These are phyloP conservation scores for Brachypodius melanocephalos DNA, from an alignment of 2,113 vertebrate genomes.

Conservation along the genomic window DNA sequence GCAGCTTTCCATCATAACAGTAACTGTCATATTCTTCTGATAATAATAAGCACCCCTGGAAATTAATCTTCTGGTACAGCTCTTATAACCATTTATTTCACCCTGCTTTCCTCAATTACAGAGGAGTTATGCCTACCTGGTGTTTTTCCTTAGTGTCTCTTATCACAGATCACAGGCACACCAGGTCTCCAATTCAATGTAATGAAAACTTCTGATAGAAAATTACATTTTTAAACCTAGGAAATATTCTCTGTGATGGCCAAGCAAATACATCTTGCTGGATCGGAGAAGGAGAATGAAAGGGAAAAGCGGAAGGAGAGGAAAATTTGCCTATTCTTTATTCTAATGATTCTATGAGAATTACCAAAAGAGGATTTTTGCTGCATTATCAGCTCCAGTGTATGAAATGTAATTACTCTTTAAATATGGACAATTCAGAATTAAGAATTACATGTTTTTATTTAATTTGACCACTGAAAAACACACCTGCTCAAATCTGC, in stretches of 20 bases:
- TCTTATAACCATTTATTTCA: background rate
- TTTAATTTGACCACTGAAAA: background rate
- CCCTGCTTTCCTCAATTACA: background rate
- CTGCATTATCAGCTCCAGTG: background rate
- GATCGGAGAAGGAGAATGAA: background rate
- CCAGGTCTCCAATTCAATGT: background rate
- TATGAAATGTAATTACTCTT: background rate
- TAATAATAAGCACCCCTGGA: background rate
- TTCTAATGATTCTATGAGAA: background rate
- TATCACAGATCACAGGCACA: background rate
- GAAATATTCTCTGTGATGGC: background rate
- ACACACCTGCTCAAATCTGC: background rate
- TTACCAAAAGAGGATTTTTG: background rate
- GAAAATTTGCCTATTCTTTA: background rate
- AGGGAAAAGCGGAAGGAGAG: background rate
- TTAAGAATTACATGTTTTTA: background rate
- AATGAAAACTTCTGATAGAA: background rate
- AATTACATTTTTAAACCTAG: background rate
- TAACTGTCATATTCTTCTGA: background rate
- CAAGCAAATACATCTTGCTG: background rate
- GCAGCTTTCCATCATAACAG: background rate
- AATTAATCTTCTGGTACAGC: background rate
- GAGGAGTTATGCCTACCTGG: background rate
- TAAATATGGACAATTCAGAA: background rate
- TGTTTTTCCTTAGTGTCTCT: background rate